Conservation (phyloP, 2,797 vertebrate species). For the Falco biarmicus region DNA sequence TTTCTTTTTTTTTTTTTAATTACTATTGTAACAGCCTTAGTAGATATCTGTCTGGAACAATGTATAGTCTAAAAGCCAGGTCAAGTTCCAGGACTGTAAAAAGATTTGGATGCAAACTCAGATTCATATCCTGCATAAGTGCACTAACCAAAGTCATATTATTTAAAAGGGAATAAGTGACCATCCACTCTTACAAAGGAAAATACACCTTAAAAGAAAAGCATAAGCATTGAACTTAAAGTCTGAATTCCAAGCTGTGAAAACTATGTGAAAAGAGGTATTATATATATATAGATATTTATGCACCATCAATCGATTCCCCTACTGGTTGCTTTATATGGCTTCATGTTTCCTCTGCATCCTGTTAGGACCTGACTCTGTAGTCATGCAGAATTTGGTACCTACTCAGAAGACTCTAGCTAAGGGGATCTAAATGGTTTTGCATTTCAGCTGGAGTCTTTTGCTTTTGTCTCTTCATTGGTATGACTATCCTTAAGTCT, state of each 20-base stretch:
- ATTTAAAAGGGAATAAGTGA: not conserved
- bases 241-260: not conserved
- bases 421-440: not conserved
- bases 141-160: not conserved
- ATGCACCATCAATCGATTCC: not conserved
- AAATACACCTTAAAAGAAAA: not conserved
- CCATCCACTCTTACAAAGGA: not conserved
- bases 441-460: not conserved
- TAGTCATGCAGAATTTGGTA: not conserved
- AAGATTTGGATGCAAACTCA: not conserved
- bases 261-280: not conserved
- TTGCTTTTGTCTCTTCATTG: not conserved
- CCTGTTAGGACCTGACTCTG: not conserved
- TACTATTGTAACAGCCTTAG: not conserved
- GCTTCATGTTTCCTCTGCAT: not conserved
- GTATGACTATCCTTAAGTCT: not conserved
- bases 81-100: not conserved
- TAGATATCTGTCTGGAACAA: not conserved
- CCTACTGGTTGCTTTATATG: not conserved
- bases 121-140: not conserved
- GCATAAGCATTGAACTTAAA: not conserved
- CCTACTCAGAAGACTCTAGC: not conserved
- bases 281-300: not conserved
- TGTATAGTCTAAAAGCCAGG: not conserved
- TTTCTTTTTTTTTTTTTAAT: too few species aligned